A percentile compares a stretch with the other conserved stretches of the same genome.
These are phyloP conservation scores for Nyctalus aviator DNA, from an alignment of 2,797 vertebrate genomes.

Conservation along the genomic window DNA sequence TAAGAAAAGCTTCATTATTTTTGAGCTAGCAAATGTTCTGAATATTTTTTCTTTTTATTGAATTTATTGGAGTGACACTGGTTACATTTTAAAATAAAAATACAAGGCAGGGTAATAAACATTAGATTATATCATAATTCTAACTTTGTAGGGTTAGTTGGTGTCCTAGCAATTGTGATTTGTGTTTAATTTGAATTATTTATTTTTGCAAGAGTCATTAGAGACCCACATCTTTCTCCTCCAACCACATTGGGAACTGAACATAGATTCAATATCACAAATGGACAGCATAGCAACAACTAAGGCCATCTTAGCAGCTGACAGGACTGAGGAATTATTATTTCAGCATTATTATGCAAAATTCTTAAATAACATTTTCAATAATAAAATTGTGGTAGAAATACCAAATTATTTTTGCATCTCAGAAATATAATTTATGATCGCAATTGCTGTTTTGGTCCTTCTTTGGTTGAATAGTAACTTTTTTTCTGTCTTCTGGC, in stretches of 20 bases:
- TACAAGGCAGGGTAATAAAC: background rate
- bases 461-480: background rate
- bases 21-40: background rate
- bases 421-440: background rate
- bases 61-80: background rate
- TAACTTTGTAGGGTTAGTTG: background rate
- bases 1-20: slow-evolving; percentile 6
- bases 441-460: background rate
- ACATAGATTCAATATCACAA: background rate
- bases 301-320: background rate
- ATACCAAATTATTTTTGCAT: slow-evolving; percentile 12
- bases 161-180: background rate
- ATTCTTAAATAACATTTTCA: background rate
- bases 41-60: slow-evolving; percentile 2
- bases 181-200: slow-evolving; percentile 37
- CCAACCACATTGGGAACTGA: background rate
- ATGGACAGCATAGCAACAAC: background rate
- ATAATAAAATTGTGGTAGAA: background rate
- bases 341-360: background rate
- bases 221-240: background rate
- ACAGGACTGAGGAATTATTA: background rate
- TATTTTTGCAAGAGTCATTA: background rate
- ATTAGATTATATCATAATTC: background rate
- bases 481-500: background rate
- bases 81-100: slow-evolving; percentile 53